phyloP scores from a whole-genome alignment of 2,797 vertebrate species.

The Gorsachius magnificus region DNA sequence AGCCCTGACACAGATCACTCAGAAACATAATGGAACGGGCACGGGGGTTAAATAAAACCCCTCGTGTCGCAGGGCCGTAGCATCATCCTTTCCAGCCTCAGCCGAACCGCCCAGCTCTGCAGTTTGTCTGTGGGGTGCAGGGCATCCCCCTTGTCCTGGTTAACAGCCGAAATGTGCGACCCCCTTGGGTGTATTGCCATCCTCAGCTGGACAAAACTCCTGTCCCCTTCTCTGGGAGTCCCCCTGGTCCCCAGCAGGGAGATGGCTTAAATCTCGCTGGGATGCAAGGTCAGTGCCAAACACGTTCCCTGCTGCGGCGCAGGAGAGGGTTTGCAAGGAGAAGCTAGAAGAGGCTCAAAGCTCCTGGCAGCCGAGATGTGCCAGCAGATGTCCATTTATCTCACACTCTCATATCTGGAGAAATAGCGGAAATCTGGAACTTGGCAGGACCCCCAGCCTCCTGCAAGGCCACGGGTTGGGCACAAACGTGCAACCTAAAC shows the following conservation, averaged over 20 bases:
- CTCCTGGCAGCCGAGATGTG: not conserved
- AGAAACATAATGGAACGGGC: not conserved
- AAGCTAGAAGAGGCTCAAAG: not conserved
- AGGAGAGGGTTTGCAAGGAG: not conserved
- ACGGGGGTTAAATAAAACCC: not conserved
- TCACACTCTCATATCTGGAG: not conserved
- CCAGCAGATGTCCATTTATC: not conserved
- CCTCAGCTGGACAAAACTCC: not conserved
- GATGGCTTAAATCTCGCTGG: not conserved
- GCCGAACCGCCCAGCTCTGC: not conserved
- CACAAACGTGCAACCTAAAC: not conserved
- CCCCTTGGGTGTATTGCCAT: rapidly evolving
- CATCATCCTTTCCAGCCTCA: not conserved
- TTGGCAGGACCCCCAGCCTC: not conserved
- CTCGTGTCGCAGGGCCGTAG: rapidly evolving
- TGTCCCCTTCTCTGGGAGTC: rapidly evolving
- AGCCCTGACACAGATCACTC: not conserved
- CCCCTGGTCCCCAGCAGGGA: not conserved
- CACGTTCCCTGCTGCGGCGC: rapidly evolving
- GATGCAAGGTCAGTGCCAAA: not conserved
- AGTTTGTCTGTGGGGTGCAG: not conserved
- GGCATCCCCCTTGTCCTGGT: not conserved
- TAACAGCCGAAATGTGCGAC: not conserved
- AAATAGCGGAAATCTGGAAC: not conserved
- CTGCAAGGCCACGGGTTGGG: not conserved